These are phyloP conservation scores for Protonemura montana DNA, from an alignment of 2,888 invertebrate species.

Conservation along the genomic window DNA sequence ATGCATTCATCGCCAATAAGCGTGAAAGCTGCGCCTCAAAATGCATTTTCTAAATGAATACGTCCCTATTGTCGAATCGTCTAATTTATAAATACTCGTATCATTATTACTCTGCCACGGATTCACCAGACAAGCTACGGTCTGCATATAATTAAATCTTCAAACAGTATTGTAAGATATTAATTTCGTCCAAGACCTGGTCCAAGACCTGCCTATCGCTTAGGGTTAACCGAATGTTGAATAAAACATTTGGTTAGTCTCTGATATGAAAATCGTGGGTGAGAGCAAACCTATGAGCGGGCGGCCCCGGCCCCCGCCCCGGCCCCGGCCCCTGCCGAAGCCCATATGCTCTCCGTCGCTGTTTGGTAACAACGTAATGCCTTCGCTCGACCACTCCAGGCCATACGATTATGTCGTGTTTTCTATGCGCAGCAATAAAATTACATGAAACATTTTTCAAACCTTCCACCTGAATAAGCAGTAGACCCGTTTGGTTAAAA, in stretches of 20 bases:
- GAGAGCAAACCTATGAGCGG: neutral
- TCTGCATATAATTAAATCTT: conserved; percentile 14
- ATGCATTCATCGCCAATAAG: too few relatives aligned
- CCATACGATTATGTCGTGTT: conserved; percentile 17
- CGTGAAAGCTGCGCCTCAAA: too few relatives aligned
- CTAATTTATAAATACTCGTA: conserved; percentile 5
- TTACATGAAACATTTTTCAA: neutral
- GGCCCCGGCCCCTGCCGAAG: neutral
- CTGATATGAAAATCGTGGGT: conserved; percentile 19
- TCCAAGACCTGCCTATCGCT: conserved; percentile 19
- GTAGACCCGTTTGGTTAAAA: neutral
- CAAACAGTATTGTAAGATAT: conserved; percentile 15
- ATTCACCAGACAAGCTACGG: neutral
- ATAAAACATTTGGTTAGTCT: conserved; percentile 25
- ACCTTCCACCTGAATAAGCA: conserved; percentile 10
- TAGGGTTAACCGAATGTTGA: conserved; percentile 7
- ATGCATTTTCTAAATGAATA: neutral
- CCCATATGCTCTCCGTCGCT: neutral
- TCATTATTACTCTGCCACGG: neutral
- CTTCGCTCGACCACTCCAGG: neutral
- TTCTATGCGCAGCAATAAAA: conserved; percentile 10
- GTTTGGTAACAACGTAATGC: neutral
- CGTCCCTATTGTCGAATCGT: neutral
- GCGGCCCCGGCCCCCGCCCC: neutral
- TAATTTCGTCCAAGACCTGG: neutral